Percentiles rank a stretch among this genome's conserved stretches.
These are phyloP conservation scores for Drosophila silvestris DNA, from an alignment of 2,888 invertebrate species.

Conservation along the genomic window DNA sequence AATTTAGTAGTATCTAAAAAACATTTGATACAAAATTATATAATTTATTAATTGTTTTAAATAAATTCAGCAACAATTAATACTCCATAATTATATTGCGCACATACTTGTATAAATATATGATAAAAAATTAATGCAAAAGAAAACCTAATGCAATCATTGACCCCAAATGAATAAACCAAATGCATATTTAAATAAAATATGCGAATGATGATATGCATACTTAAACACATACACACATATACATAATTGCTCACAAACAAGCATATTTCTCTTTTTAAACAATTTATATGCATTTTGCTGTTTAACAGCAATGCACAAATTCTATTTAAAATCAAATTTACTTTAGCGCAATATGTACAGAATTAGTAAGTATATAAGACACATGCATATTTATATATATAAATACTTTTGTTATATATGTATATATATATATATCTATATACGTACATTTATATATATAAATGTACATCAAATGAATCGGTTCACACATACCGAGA, in stretches of 20 bases:
- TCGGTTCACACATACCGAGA: conserved; percentile 26
- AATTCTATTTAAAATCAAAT: conserved; percentile 30
- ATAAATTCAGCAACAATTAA: conserved; percentile 12
- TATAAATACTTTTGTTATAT: conserved; percentile 1
- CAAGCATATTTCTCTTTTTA: conserved; percentile 11
- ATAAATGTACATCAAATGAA: conserved; percentile 21
- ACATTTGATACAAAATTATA: neutral
- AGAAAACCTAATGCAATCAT: conserved; percentile 51
- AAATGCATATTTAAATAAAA: conserved; percentile 58
- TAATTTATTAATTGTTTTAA: neutral
- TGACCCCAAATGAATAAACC: conserved; percentile 60
- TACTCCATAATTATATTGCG: neutral
- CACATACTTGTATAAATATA: neutral
- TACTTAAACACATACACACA: neutral
- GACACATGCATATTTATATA: neutral
- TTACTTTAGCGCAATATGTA: conserved; percentile 7
- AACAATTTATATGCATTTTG: conserved; percentile 20
- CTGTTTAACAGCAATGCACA: conserved; percentile 7
- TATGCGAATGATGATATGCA: conserved; percentile 55
- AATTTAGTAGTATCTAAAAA: neutral
- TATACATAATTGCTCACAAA: conserved; percentile 11
- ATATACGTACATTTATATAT: neutral
- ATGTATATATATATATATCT: conserved; percentile 14
- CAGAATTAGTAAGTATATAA: neutral
- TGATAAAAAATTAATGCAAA: conserved; percentile 26